Evolutionary conservation across 2,797 vertebrate genomes (phyloP).

Genomic region (Eospalax fontanierii): DNA sequence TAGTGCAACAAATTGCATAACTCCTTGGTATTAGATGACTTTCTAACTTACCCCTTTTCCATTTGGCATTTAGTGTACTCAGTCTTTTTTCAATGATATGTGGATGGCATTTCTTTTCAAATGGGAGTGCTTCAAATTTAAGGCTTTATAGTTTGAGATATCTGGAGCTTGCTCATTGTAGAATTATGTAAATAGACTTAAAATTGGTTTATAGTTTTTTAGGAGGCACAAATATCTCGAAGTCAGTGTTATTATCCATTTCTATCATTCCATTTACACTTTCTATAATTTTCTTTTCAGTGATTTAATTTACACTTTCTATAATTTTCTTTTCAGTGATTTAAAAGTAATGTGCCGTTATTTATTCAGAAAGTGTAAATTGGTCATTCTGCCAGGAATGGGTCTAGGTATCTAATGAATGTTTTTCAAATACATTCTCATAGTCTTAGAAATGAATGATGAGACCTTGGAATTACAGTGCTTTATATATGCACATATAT

Average conservation of each 20-base stretch:
- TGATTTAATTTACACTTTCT: too few species aligned
- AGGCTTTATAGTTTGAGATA: constrained; percentile 49
- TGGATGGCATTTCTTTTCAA: constrained; percentile 58
- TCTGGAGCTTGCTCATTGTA: constrained; percentile 50
- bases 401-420: constrained; percentile 16
- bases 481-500: background rate
- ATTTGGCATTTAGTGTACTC: constrained; percentile 28
- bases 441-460: constrained; percentile 46
- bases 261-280: background rate
- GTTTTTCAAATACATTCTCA: constrained; percentile 49
- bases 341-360: constrained; percentile 61
- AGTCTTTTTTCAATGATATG: constrained; percentile 12
- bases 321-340: constrained; percentile 14
- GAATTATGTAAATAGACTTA: constrained; percentile 57
- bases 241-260: constrained; percentile 56
- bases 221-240: constrained; percentile 31
- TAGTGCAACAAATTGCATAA: constrained; percentile 21
- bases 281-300: constrained; percentile 52
- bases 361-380: constrained; percentile 33
- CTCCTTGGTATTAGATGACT: constrained; percentile 6
- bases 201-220: constrained; percentile 36
- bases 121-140: constrained; percentile 16
- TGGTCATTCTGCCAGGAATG: constrained; percentile 40
- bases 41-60: constrained; percentile 44
- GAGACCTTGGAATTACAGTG: constrained; percentile 31